Evolutionary conservation across 2,797 vertebrate species (phyloP).

Genomic region (Poeciliopsis infans): DNA sequence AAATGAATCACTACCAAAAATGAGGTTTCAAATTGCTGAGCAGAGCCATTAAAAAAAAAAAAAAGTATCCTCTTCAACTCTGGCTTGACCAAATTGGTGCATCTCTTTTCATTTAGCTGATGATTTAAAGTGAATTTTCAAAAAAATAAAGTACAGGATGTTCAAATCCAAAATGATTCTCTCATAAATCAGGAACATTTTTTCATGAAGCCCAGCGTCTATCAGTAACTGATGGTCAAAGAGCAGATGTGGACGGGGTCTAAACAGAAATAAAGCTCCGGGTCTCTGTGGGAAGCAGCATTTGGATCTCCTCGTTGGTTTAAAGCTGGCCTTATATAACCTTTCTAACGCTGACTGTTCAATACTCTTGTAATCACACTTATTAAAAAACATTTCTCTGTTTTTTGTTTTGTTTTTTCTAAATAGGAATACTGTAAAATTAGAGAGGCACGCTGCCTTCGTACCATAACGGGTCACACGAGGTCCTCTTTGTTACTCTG

Average conservation of each 20-base stretch:
- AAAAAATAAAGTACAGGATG: background rate
- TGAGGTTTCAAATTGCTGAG: background rate
- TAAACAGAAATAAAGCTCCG: slow-evolving; percentile 56
- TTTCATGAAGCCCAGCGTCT: background rate
- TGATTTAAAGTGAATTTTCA: background rate
- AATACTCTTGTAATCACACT: slow-evolving; percentile 84
- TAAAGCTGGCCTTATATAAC: slow-evolving; percentile 83
- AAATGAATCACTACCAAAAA: background rate
- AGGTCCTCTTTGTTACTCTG: slow-evolving; percentile 83
- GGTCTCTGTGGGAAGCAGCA: slow-evolving; percentile 51
- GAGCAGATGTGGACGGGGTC: slow-evolving; percentile 58
- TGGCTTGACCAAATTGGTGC: background rate
- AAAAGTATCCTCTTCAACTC: background rate
- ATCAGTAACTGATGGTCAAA: slow-evolving; percentile 3
- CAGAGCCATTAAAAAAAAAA: background rate
- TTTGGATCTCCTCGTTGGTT: slow-evolving; percentile 73
- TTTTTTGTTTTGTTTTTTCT: slow-evolving; percentile 27
- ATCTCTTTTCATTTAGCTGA: background rate
- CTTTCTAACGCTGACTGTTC: slow-evolving; percentile 87
- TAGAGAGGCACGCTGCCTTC: slow-evolving; percentile 66
- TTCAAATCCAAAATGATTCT: background rate
- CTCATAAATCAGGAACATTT: background rate
- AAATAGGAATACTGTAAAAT: slow-evolving; percentile 74
- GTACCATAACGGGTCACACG: slow-evolving; percentile 72
- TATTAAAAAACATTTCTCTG: slow-evolving; percentile 65